Evolutionary conservation across 2,797 vertebrate species (phyloP), one percentile per base, ranked within the genome.

Genomic region (Tiaroga cobitis): DNA sequence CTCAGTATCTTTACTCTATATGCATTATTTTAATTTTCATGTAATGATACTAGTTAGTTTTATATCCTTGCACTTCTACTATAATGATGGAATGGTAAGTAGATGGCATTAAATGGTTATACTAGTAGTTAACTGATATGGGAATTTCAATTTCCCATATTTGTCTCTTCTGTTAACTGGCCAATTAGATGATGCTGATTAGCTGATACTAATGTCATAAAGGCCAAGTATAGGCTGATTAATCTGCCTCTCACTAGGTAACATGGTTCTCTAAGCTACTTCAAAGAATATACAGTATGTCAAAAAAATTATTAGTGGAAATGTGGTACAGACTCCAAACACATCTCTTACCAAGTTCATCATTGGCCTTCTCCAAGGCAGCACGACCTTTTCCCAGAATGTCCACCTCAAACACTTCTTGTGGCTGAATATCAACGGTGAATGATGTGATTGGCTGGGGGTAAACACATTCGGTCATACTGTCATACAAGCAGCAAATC

Each of bases 381-480:
- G 86, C 51, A 1, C 93, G 94, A 6, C 97, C 97, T 67, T 93
- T 88, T 2, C 93, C 92, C 41, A 98, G 82, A 86, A 98, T 92
- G 82, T 98, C 93, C 84, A 98, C 95, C 76, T 95, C 92, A 46
- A 95, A 95, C 15, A 95, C 93, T 0, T 93, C 92, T 80, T 96
- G 95, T 0, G 95, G 93, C 51, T 69, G 92, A 46, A 91, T 85
- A 6, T 93, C 91, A 90, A 95, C 93, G 0, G 90, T 32, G 83
- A 98, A 97, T 26, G 95, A 97, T 41, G 78, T 89, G 87, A 98
- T 94, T 69, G 97, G 96, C n/a, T 79, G 84, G 0, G 90, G 89
- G 81, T 97, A 98, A 79, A 94, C 83, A 68, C 97, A 97, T 84
- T 98, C 97, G 0, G 96, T 98, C 97, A 98, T 98, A 43, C 90